Base-by-base conservation (phyloP, 2,888 invertebrate genomes). In the Drosophila rellima region DNA sequence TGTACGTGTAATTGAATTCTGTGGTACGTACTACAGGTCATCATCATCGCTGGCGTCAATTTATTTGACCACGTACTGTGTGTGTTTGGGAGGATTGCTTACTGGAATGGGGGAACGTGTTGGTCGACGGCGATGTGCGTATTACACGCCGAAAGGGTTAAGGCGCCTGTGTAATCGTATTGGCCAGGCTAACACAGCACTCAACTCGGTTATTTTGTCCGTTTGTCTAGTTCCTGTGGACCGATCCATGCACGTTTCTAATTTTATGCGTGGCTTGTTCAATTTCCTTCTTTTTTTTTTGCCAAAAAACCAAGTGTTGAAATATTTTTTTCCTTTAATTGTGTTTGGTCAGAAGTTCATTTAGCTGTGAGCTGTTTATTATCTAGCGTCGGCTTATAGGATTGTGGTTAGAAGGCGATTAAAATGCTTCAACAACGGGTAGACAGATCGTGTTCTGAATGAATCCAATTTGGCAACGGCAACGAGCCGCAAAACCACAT, bases 221-320 rank as follows among this genome's bases (percentile, higher is more conserved):
- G 55, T 55, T 39, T 56, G 20, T 23, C 7, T 40, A 62, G 44
- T 50, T 47, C 61, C 40, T 23, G 13, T 42, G 13, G 7, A 42
- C 42, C 60, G 23, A 20, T n/a, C 42, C 62, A 87, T 82, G 88
- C 82, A 82, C 82, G 82, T 87, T 82, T 82, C 83, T 79, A 88
- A 88, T 88, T 86, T 87, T 83, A 84, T 86, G 86, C 83, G 86
- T 86, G 88, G 82, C 83, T 88, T 88, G 77, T 80, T 76, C 73
- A 76, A 69, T 74, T 70, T 67, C 20, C 15, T n/a, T n/a, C n/a
- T 18, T 55, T 61, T 45, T 17, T 20, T 31, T 52, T 64, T 40
- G 29, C 37, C 60, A 59, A 80, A 73, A 51, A 65, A 64, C 67
- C 45, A 37, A 45, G 39, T 59, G 44, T 62, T 50, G 39, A n/a